phyloP scores from a whole-genome alignment of 2,888 invertebrate genomes.

The Helobdella robusta region DNA sequence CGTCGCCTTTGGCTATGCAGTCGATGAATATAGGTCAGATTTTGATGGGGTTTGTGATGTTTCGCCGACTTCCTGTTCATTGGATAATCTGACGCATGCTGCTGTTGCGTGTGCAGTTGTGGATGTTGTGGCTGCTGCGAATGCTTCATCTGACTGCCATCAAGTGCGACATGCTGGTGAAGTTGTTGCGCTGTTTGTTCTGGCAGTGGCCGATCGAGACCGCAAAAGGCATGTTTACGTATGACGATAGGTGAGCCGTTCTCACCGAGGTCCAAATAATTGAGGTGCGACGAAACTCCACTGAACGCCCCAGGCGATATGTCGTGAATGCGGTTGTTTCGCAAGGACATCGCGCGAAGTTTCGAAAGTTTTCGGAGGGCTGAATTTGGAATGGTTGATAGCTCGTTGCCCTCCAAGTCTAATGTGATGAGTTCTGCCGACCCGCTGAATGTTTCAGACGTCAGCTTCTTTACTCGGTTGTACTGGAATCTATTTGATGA shows the following conservation, averaged over 20 bases:
- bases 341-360: conserved; percentile 26
- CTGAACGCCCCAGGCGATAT: conserved; percentile 28
- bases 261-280: conserved; percentile 30
- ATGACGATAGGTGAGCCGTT: conserved; percentile 28
- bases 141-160: too few species aligned
- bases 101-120: too few species aligned
- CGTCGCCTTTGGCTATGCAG: too few species aligned
- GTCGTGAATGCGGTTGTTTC: conserved; percentile 31
- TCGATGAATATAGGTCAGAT: too few species aligned
- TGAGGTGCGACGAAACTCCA: conserved; percentile 21
- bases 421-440: conserved; percentile 23
- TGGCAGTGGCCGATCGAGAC: conserved; percentile 27
- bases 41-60: too few species aligned
- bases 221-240: conserved; percentile 30
- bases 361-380: conserved; percentile 24
- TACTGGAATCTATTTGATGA: conserved; percentile 23
- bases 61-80: too few species aligned
- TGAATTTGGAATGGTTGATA: conserved; percentile 26
- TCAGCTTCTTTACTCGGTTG: conserved; percentile 29
- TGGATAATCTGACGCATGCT: too few species aligned
- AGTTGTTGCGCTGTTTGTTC: too few species aligned
- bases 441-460: conserved; percentile 22
- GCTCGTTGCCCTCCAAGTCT: conserved; percentile 31
- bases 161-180: too few species aligned
- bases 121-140: too few species aligned